These are phyloP conservation scores for Ditula angustiorana DNA, from an alignment of 2,888 invertebrate genomes.

Conservation along the genomic window DNA sequence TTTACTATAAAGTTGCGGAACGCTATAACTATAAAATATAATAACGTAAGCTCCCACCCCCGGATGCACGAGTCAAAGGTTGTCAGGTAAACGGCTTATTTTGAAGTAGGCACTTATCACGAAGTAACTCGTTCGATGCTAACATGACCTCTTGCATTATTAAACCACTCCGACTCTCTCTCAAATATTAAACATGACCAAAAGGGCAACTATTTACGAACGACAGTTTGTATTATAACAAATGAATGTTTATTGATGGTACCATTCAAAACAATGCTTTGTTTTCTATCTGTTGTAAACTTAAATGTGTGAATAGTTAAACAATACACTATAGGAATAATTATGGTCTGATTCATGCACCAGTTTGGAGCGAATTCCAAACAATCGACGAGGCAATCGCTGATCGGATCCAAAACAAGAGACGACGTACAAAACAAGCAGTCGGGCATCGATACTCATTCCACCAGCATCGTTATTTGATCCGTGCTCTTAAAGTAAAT, in stretches of 20 bases:
- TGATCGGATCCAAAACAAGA: constrained; percentile 64
- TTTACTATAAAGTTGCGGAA: not conserved
- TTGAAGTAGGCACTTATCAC: constrained; percentile 4
- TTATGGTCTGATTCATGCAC: constrained; percentile 54
- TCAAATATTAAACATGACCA: constrained; percentile 1
- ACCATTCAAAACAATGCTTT: not conserved
- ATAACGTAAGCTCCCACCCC: not conserved
- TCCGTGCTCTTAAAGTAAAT: constrained; percentile 29
- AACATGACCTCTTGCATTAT: constrained; percentile 4
- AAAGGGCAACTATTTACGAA: not conserved
- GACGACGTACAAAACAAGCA: constrained; percentile 55
- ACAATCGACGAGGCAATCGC: constrained; percentile 56
- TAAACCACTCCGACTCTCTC: not conserved
- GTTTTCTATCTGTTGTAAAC: constrained; percentile 3
- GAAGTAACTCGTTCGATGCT: not conserved
- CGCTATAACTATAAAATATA: not conserved
- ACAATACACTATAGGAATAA: constrained; percentile 30
- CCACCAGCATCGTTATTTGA: constrained; percentile 48
- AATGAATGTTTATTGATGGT: not conserved
- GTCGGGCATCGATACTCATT: constrained; percentile 51
- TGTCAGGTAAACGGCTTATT: constrained; percentile 4
- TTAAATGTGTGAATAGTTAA: constrained; percentile 2
- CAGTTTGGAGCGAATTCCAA: constrained; percentile 61
- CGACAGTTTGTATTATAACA: not conserved
- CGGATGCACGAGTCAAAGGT: not conserved